Conservation (phyloP, 2,797 vertebrate genomes). For the Tinamus major region DNA sequence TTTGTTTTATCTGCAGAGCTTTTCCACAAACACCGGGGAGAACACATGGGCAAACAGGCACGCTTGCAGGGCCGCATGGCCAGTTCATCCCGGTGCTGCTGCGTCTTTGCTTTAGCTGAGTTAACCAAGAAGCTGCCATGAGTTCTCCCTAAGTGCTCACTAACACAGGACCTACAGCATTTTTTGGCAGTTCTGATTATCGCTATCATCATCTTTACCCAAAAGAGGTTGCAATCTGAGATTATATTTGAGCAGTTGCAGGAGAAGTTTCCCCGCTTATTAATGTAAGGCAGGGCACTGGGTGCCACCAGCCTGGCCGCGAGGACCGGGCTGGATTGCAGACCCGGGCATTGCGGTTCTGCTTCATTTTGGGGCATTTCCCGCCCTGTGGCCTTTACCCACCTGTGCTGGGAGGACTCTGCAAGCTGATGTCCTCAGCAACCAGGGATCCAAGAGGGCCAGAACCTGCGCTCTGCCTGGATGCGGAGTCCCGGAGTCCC, state of each 20-base stretch:
- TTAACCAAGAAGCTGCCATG: background rate
- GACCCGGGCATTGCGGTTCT: no score
- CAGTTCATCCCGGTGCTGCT: no score
- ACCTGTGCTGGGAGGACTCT: background rate
- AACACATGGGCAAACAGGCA: background rate
- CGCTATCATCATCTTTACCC: background rate
- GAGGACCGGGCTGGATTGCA: no score
- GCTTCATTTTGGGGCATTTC: background rate
- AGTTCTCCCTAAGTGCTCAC: background rate
- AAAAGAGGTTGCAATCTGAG: background rate
- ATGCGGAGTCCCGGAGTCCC: fast-evolving
- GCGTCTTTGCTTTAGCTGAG: background rate
- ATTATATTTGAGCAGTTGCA: background rate
- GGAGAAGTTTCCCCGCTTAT: background rate
- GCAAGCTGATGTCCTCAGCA: background rate
- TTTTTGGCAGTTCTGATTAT: background rate
- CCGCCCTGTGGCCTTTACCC: background rate
- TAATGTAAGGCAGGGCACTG: background rate
- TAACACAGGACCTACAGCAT: background rate
- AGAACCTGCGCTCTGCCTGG: background rate
- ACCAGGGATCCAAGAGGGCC: fast-evolving
- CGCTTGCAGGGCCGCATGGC: background rate
- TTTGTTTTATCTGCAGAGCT: background rate
- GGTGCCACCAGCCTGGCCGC: no score
- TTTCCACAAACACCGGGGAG: background rate